Percentiles rank a stretch among this genome's conserved stretches.
phyloP scores from a whole-genome alignment of 2,113 vertebrate species.

The Todiramphus chloris region DNA sequence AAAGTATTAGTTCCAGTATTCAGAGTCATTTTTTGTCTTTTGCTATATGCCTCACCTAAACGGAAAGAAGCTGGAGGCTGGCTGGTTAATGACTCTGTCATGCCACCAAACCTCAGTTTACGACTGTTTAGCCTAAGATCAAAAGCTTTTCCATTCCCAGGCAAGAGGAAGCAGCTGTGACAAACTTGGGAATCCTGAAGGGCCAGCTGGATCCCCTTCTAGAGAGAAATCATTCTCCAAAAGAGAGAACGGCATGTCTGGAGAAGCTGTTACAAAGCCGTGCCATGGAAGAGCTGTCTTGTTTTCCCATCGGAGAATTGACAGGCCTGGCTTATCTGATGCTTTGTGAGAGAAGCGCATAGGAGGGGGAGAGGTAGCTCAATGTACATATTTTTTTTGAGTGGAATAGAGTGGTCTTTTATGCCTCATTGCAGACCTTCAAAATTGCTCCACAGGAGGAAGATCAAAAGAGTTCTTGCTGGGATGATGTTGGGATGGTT shows the following conservation, averaged over 20 bases:
- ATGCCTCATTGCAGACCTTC: neutral
- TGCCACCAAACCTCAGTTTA: neutral
- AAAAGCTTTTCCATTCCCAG: neutral
- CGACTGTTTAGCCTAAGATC: neutral
- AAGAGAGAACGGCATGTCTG: neutral
- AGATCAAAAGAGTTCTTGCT: neutral
- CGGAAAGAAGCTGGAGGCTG: neutral
- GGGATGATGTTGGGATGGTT: neutral
- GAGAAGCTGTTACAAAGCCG: neutral
- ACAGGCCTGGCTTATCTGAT: neutral
- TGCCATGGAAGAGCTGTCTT: neutral
- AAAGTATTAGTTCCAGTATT: neutral
- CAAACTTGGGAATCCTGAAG: neutral
- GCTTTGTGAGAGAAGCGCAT: neutral
- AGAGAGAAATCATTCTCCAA: neutral
- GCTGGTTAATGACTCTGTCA: neutral
- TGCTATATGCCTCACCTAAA: neutral
- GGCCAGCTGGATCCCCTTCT: neutral
- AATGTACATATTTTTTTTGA: neutral
- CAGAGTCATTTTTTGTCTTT: neutral
- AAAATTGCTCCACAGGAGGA: neutral
- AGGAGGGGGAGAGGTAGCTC: neutral
- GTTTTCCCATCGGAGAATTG: neutral
- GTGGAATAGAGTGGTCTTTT: neutral
- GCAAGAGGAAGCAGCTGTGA: neutral